Conservation (phyloP, 2,888 invertebrate species). For the Drymonia ruficornis region DNA sequence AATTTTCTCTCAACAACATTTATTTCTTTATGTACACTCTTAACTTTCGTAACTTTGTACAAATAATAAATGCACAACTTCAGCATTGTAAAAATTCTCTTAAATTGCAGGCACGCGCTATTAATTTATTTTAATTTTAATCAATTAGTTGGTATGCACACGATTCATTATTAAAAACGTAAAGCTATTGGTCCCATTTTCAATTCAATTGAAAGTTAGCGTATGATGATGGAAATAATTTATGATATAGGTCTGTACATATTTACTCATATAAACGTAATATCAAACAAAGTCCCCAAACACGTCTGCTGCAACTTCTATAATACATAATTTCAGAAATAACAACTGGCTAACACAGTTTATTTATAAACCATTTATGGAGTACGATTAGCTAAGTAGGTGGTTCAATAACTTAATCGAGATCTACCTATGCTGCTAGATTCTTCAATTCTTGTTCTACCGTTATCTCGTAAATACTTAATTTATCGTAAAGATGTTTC, state of each 20-base stretch:
- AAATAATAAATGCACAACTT: constrained; percentile 85
- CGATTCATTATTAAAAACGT: constrained; percentile 49
- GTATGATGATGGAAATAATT: constrained; percentile 22
- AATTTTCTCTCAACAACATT: constrained; percentile 72
- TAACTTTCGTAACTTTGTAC: constrained; percentile 74
- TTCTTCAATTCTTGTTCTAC: constrained; percentile 22
- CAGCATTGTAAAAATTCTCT: constrained; percentile 77
- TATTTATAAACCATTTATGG: background rate
- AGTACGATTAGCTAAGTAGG: constrained; percentile 19
- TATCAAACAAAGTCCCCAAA: constrained; percentile 10
- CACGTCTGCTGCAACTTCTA: too few relatives aligned
- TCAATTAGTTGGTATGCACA: constrained; percentile 59
- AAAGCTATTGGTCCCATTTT: constrained; percentile 73
- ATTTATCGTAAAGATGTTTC: too few relatives aligned
- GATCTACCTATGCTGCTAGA: constrained; percentile 12
- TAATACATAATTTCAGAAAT: too few relatives aligned
- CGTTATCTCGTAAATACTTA: constrained; percentile 3
- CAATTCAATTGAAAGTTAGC: constrained; percentile 57
- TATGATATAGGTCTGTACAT: constrained; percentile 20
- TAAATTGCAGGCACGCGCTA: constrained; percentile 62
- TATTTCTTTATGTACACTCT: constrained; percentile 81
- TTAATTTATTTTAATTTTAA: constrained; percentile 47
- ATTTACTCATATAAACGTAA: constrained; percentile 2
- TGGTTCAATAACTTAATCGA: constrained; percentile 34
- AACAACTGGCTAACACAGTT: too few relatives aligned